phyloP scores from a whole-genome alignment of 2,113 vertebrate genomes.

The Mesoclemmys tuberculata region DNA sequence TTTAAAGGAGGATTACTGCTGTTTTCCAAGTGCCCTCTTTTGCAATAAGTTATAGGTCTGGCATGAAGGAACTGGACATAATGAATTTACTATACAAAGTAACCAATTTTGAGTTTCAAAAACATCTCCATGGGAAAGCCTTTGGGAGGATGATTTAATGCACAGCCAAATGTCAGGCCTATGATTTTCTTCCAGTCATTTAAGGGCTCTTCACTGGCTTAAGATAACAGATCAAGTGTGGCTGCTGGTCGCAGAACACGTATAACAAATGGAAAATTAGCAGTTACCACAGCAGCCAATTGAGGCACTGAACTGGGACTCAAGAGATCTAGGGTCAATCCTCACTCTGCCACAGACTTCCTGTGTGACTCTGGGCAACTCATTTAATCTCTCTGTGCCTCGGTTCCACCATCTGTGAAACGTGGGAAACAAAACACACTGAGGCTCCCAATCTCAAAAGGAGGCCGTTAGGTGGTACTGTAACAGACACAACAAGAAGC shows the following conservation, averaged over 20 bases:
- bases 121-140: not conserved
- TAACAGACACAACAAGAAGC: too few species aligned
- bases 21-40: not conserved
- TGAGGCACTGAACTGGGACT: not conserved
- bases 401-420: too few species aligned
- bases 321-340: not conserved
- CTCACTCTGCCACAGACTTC: not conserved
- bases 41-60: not conserved
- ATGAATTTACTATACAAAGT: not conserved
- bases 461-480: too few species aligned
- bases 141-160: not conserved
- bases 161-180: not conserved
- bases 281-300: not conserved
- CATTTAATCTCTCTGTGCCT: too few species aligned
- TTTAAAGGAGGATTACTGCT: not conserved
- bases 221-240: not conserved
- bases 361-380: too few species aligned
- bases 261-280: not conserved
- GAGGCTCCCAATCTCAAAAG: too few species aligned
- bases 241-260: not conserved
- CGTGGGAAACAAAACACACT: too few species aligned
- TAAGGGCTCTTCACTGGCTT: not conserved
- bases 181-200: not conserved
- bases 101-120: not conserved
- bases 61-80: not conserved